Evolutionary conservation across 2,888 invertebrate species (phyloP).

Genomic region (Cenopis cana): DNA sequence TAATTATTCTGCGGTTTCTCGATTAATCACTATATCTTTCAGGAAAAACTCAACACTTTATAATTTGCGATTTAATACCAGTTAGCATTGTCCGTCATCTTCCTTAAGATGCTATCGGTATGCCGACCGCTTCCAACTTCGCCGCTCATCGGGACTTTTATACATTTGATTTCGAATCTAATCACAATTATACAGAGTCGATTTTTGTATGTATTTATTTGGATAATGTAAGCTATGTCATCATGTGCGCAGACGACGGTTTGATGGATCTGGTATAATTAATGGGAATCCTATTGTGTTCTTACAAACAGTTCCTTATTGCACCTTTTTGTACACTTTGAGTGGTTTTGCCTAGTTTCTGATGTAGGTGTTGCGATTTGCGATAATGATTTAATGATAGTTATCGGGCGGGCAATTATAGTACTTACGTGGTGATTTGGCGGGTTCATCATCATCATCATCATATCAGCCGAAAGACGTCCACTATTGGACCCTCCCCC

Average conservation of each 20-base stretch:
- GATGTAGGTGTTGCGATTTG: slow-evolving; percentile 17
- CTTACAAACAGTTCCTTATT: slow-evolving; percentile 26
- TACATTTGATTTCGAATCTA: background rate
- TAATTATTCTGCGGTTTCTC: too few relatives aligned
- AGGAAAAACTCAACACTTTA: slow-evolving; percentile 18
- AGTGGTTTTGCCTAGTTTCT: slow-evolving; percentile 21
- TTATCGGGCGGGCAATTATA: slow-evolving; percentile 4
- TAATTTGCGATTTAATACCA: slow-evolving; percentile 27
- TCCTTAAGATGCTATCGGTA: slow-evolving; percentile 15
- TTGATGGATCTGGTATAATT: slow-evolving; percentile 23
- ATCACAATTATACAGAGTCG: too few relatives aligned
- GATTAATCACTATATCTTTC: slow-evolving; percentile 4
- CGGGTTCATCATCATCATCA: too few relatives aligned
- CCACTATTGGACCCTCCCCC: too few relatives aligned
- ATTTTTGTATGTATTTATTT: background rate
- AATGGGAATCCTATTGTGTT: slow-evolving; percentile 33
- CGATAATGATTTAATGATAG: slow-evolving; percentile 28
- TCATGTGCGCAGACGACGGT: background rate
- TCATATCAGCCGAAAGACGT: too few relatives aligned
- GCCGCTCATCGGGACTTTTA: background rate
- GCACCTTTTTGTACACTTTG: slow-evolving; percentile 9
- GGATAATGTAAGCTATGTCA: background rate
- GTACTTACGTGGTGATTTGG: too few relatives aligned
- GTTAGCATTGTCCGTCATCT: slow-evolving; percentile 40
- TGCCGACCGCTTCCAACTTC: background rate